Conservation (phyloP, 2,797 vertebrate species). For the Falco rusticolus region DNA sequence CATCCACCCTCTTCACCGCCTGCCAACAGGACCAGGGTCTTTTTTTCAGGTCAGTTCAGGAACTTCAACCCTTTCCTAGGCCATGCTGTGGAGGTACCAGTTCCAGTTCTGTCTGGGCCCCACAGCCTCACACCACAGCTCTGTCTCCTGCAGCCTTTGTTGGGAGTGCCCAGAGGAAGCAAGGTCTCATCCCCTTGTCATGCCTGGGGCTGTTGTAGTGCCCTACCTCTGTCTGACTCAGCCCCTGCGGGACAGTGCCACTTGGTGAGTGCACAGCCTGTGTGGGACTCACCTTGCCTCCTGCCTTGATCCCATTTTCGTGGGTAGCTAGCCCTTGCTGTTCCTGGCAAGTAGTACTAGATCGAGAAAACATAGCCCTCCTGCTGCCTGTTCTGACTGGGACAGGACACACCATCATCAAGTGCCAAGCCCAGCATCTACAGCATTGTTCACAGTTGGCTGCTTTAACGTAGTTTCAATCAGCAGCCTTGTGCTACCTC, state of each 20-base stretch:
- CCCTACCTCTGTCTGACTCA: neutral
- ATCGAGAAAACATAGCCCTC: neutral
- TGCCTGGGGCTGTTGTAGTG: no score
- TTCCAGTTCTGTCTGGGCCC: neutral
- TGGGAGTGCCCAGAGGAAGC: neutral
- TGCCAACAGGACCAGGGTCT: neutral
- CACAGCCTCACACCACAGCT: neutral
- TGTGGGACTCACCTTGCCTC: neutral
- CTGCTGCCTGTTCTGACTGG: neutral
- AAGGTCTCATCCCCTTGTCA: accelerated
- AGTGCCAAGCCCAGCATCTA: neutral
- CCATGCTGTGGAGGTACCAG: no score
- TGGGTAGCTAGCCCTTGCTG: neutral
- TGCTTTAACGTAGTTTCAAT: neutral
- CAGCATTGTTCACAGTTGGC: neutral
- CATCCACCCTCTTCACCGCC: neutral
- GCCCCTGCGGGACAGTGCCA: accelerated
- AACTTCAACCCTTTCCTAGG: neutral
- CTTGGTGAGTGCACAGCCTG: accelerated
- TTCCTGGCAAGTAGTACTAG: neutral
- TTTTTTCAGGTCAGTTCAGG: neutral
- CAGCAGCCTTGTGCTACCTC: neutral
- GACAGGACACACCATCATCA: neutral
- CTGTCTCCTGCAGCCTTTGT: neutral
- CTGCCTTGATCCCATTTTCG: neutral